Evolutionary conservation across 2,797 vertebrate genomes (phyloP), one percentile per base, ranked within the genome.

Genomic region (Takifugu rubripes): DNA sequence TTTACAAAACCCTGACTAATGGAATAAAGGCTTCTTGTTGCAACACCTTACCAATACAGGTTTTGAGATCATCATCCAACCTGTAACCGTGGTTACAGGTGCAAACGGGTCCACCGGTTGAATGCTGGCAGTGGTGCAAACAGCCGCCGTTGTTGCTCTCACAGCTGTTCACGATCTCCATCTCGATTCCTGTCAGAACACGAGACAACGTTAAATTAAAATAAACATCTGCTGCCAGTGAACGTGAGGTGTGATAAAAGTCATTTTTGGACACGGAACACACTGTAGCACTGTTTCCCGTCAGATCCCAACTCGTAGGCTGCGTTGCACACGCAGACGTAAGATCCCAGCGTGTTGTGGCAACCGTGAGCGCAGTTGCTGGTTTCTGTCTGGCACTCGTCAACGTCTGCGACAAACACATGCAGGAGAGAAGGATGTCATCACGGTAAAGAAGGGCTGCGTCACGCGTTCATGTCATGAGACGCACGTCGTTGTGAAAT

Each of bases 111-210:
- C 96, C 96, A 0, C 60, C 26, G 59, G 89, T 94, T 57, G 86
- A 93, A 84, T 98, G 96, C 31, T 92, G 92, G 78, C 97, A 99
- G 27, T 85, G 59, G 0, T 98, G 95, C 0, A 95, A 95, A 25
- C 97, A 99, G 69, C 95, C 96, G 0, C 96, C 95, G 0, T 97
- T 97, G 85, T 75, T 78, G 42, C 68, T 74, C 72, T 96, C 96
- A 0, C 97, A 99, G 83, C 95, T 96, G 88, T 97, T 96, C 43
- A 99, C 94, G 0, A 99, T 94, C 86, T 99, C 97, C 96, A 99
- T 97, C 81, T 96, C 96, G 8, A 99, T 98, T 40, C 93, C 96
- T 99, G 83, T 12, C 6, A 43, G 15, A 51, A 69, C 11, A 60
- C 7, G 36, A 59, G 16, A 66, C 40, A 11, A 17, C 9, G 14